These are phyloP conservation scores for Nyctibius grandis DNA, from an alignment of 2,797 vertebrate genomes.

Conservation along the genomic window DNA sequence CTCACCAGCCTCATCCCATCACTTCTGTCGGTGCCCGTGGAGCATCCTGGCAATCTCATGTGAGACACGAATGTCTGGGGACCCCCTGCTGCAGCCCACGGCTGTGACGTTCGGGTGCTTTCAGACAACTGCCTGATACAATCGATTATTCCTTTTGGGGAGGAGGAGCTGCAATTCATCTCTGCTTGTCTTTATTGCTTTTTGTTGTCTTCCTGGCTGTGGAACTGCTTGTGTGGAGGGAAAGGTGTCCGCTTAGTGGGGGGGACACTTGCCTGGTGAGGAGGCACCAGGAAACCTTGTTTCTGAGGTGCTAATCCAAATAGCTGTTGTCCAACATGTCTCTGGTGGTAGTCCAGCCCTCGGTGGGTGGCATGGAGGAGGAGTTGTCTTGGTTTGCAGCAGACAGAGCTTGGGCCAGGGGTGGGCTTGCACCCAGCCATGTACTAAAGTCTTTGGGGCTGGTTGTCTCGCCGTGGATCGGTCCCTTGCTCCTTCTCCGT, in stretches of 20 bases:
- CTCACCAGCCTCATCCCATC: not conserved
- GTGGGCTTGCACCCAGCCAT: accelerated
- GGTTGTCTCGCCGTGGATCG: not conserved
- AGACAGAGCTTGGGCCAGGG: not conserved
- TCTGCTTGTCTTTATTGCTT: not conserved
- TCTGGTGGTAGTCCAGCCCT: not conserved
- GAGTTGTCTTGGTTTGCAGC: not conserved
- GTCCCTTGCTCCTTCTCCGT: not conserved
- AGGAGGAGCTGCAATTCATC: conserved; percentile 5
- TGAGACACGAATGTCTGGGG: not conserved
- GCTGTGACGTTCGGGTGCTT: not conserved
- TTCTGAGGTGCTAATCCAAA: not conserved
- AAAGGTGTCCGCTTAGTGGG: not conserved
- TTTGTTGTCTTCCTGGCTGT: not conserved
- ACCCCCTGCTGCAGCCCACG: accelerated
- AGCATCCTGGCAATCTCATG: not conserved
- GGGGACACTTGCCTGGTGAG: not conserved
- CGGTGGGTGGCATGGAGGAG: accelerated
- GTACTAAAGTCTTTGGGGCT: not conserved
- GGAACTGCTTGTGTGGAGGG: not conserved
- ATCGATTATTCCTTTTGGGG: not conserved
- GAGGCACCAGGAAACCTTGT: not conserved
- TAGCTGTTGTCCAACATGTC: not conserved
- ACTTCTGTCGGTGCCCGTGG: accelerated
- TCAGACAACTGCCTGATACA: not conserved